Evolutionary conservation across 2,113 vertebrate species (phyloP), one percentile per base, ranked within the genome.

Genomic region (Catharus minimus): DNA sequence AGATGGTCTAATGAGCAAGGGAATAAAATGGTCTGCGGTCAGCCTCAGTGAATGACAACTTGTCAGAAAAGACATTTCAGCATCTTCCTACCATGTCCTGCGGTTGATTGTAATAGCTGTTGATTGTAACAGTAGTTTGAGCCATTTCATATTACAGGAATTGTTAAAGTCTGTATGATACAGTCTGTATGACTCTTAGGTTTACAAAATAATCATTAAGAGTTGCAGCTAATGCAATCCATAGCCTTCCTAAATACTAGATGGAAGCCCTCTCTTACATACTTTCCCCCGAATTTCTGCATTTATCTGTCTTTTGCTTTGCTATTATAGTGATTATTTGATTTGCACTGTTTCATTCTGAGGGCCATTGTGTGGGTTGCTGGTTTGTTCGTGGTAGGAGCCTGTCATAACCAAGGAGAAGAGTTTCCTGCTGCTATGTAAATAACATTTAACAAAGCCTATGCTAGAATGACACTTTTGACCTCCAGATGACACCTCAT

Each of bases 61-160:
- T 89, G 55, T 36, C 80, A 92, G 89, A 95, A 96, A 97, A 95
- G 91, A 82, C 78, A 95, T 97, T 97, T 97, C 88, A 93, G 56
- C 52, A 85, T 93, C 95, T 95, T 97, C 88, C 82, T 91, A 85
- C 76, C 56, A 87, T 94, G 96, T 96, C 78, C 72, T 93, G 46
- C 15, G 12, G 92, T 78, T 97, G 98, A 97, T 97, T 98, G 95
- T 95, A 97, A 97, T 96, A 95, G 87, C 88, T 97, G 91, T 91
- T 98, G 96, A 96, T 97, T 97, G 96, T 95, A 97, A 95, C 94
- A 89, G 96, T 96, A 94, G 74, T 96, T 96, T 80, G 75, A 96
- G 78, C 74, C 90, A 92, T 96, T 97, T 95, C 87, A 66, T 96
- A 83, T 92, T 96, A 94, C 80, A 44, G 50, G 90, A 97, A 96